A percentile compares a stretch with the other conserved stretches of the same genome.
Evolutionary conservation across 2,797 vertebrate species (phyloP).

Genomic region (Carduelis carduelis): DNA sequence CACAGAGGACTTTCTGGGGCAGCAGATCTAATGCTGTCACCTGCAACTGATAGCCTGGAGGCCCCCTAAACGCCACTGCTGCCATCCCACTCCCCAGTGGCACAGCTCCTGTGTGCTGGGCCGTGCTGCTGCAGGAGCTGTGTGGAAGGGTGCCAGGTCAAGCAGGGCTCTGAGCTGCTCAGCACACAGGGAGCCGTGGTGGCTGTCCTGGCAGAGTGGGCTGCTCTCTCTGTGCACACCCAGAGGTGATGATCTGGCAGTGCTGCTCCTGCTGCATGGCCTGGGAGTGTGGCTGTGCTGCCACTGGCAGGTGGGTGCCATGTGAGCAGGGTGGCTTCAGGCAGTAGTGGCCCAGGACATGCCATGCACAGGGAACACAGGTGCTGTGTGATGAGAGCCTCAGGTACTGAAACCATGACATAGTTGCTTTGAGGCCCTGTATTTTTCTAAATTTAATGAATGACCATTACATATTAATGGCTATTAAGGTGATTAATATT

Average conservation of each 20-base stretch:
- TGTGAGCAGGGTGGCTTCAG: fast-evolving
- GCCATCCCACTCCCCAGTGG: not conserved
- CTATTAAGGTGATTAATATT: slow-evolving; percentile 9
- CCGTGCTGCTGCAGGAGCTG: fast-evolving
- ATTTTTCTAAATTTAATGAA: not conserved
- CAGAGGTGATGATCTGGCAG: not conserved
- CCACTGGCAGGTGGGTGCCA: not conserved
- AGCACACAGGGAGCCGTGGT: fast-evolving
- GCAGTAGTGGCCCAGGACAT: fast-evolving
- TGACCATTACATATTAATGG: not conserved
- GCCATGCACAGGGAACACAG: not conserved
- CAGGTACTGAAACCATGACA: not conserved
- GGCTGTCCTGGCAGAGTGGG: not conserved
- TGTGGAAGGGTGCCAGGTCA: fast-evolving
- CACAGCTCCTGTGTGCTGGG: not conserved
- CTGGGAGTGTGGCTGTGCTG: not conserved
- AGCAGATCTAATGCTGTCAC: not conserved
- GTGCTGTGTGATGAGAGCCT: not conserved
- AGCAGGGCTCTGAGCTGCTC: fast-evolving
- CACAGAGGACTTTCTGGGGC: slow-evolving; percentile 1
- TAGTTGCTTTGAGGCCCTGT: not conserved
- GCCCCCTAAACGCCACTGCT: not conserved
- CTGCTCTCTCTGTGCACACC: not conserved
- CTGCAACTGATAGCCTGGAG: slow-evolving; percentile 6
- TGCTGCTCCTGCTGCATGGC: not conserved